Conservation (phyloP, 2,113 vertebrate genomes). For the Meleagris gallopavo region DNA sequence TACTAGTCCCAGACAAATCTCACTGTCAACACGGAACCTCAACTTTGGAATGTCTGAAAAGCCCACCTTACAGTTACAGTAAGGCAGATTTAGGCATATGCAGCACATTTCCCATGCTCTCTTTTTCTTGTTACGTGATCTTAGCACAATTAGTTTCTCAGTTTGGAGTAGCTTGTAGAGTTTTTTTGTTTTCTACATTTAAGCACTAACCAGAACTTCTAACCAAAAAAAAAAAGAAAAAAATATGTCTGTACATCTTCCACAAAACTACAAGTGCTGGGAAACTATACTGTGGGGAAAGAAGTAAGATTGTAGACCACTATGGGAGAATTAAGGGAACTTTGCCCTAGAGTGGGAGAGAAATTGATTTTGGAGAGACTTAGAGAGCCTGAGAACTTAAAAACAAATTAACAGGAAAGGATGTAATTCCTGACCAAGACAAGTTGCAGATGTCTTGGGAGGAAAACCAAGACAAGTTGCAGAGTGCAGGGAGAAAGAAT, state of each 20-base stretch:
- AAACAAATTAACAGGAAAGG: not conserved
- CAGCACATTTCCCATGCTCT: not conserved
- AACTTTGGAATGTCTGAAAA: not conserved
- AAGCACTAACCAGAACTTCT: not conserved
- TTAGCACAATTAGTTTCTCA: not conserved
- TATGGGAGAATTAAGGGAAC: not conserved
- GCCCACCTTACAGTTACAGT: not conserved
- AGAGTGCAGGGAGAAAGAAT: not conserved
- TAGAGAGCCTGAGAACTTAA: not conserved
- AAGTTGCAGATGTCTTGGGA: not conserved
- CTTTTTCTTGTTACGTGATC: not conserved
- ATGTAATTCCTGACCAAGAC: not conserved
- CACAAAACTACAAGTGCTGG: not conserved
- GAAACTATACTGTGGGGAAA: not conserved
- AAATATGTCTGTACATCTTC: not conserved
- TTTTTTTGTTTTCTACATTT: not conserved
- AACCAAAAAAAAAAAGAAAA: not conserved
- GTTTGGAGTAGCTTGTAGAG: not conserved
- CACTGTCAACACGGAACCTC: not conserved
- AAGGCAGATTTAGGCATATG: not conserved
- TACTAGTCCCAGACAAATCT: not conserved
- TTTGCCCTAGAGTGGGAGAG: not conserved
- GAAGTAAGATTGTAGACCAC: not conserved
- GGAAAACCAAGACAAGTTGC: not conserved
- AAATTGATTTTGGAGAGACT: not conserved